Evolutionary conservation across 2,888 invertebrate genomes (phyloP), one percentile per base, ranked within the genome.

Genomic region (Plagodis pulveraria): DNA sequence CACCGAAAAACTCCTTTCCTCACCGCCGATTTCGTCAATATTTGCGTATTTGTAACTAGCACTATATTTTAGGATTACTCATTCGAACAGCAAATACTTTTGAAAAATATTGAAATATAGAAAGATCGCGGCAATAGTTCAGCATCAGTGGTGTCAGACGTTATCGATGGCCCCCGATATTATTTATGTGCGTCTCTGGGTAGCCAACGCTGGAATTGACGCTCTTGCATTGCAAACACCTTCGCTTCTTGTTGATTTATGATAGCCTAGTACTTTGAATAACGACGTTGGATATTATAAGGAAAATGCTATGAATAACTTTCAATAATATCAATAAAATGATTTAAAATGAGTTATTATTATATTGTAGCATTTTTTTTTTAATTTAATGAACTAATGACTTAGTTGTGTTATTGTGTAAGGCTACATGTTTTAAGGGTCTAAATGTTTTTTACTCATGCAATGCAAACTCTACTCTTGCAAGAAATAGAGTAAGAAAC

Each of bases 151-250:
- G 54, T 73, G 77, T 73, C 76, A 69, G 67, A 67, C 58, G 74
- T 78, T 81, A 83, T 83, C 77, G 80, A 80, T 77, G 74, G 75
- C 70, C 68, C 79, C 84, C 79, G 83, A 84, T 83, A 86, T 87
- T 87, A 90, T 91, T 91, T 90, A 90, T 87, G 72, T 66, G 63
- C 74, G 76, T 77, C 77, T 80, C 74, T 69, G 71, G 76, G 73
- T 81, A 70, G 81, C 77, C 79, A 71, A 71, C 67, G 73, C 67
- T 77, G 71, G 68, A 67, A 72, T 72, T 77, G 77, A 77, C 71
- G 74, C 74, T 75, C 73, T 71, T 72, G 74, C 73, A 84, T 88
- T 81, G 78, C 81, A 79, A 80, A 78, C 77, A 80, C 78, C 78
- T 77, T 73, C 59, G 65, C 61, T 69, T 73, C 69, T 67, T 65